These are phyloP conservation scores for Myopa testacea DNA, from an alignment of 2,888 invertebrate species.

Conservation along the genomic window DNA sequence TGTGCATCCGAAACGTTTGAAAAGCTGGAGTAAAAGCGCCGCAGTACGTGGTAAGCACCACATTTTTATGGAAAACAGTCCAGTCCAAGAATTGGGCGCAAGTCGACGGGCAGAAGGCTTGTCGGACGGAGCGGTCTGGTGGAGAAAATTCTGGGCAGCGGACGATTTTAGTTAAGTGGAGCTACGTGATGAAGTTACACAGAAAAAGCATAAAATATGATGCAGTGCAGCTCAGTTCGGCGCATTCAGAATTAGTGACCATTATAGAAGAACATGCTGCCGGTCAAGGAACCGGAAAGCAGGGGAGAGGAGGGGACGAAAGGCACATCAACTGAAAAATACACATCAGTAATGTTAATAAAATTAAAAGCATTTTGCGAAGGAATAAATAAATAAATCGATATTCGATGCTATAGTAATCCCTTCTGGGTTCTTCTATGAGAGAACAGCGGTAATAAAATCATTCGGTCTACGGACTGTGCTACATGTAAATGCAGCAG, in stretches of 20 bases:
- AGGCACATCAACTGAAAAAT: background rate
- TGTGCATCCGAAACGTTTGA: background rate
- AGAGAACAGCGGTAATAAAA: no score
- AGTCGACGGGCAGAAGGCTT: background rate
- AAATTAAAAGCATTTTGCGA: background rate
- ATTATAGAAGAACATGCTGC: background rate
- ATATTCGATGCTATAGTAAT: no score
- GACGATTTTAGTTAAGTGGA: slow-evolving; percentile 37
- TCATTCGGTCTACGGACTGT: no score
- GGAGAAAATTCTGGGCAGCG: background rate
- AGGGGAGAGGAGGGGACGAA: background rate
- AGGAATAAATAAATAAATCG: background rate
- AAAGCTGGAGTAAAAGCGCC: background rate
- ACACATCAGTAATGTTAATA: background rate
- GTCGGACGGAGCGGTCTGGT: background rate
- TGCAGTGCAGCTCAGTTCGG: background rate
- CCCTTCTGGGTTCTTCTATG: no score
- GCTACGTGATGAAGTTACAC: slow-evolving; percentile 38
- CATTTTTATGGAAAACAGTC: slow-evolving; percentile 39
- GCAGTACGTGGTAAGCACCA: slow-evolving; percentile 23
- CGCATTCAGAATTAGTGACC: background rate
- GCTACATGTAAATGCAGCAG: background rate
- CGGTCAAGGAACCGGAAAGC: background rate
- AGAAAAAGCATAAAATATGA: slow-evolving; percentile 12
- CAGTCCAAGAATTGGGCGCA: slow-evolving; percentile 15